Evolutionary conservation across 2,113 vertebrate genomes (phyloP).

Genomic region (Mastomys coucha): DNA sequence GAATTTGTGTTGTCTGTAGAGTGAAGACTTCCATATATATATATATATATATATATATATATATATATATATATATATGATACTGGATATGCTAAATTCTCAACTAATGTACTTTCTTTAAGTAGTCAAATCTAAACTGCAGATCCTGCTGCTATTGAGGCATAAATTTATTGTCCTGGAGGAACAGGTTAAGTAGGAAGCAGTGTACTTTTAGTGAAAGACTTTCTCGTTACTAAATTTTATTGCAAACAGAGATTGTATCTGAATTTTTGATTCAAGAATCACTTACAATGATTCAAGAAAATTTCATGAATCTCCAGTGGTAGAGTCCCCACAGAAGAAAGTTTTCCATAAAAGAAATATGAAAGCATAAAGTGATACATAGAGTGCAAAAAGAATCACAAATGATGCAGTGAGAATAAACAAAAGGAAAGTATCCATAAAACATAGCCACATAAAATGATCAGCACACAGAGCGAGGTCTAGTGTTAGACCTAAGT

Average conservation of each 20-base stretch:
- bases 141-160: neutral
- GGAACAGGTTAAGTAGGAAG: neutral
- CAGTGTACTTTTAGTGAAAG: neutral
- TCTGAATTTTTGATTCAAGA: slow-evolving; percentile 15
- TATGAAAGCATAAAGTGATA: neutral
- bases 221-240: neutral
- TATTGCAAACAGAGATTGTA: neutral
- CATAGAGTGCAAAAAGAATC: neutral
- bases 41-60: too few species aligned
- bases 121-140: neutral
- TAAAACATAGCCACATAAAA: neutral
- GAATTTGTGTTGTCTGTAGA: neutral
- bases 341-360: neutral
- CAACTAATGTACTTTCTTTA: neutral
- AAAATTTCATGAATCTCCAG: neutral
- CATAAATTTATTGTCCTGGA: neutral
- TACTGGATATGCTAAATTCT: neutral
- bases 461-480: neutral
- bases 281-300: neutral
- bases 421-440: neutral
- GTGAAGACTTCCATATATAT: neutral
- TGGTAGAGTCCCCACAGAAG: neutral
- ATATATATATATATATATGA: neutral
- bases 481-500: neutral
- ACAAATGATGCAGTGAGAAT: neutral